These are phyloP conservation scores for Sminthurinus aureus DNA, from an alignment of 2,888 invertebrate genomes.

Conservation along the genomic window DNA sequence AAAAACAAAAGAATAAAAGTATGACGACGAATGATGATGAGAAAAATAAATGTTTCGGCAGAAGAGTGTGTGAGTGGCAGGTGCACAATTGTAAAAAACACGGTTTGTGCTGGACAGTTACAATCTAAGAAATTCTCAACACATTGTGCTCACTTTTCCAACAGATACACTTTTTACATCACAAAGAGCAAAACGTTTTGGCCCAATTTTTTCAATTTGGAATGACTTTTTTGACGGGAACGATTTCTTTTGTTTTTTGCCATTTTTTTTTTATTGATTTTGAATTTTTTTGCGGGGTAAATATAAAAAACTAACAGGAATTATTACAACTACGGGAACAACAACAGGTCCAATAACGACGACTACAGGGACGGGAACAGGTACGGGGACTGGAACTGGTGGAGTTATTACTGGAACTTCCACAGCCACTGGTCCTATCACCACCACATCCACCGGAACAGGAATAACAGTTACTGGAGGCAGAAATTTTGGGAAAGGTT, in stretches of 20 bases:
- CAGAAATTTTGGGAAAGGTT: not conserved
- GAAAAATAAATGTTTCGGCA: too few relatives aligned
- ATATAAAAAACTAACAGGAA: not conserved
- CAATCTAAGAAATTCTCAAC: too few relatives aligned
- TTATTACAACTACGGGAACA: slow-evolving; percentile 2
- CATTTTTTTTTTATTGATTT: not conserved
- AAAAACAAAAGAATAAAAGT: not conserved
- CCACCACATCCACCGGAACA: not conserved
- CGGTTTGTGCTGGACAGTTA: not conserved
- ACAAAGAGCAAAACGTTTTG: not conserved
- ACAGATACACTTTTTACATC: too few relatives aligned
- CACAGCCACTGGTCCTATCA: slow-evolving; percentile 1
- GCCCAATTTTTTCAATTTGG: not conserved
- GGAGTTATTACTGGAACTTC: not conserved
- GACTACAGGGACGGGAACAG: slow-evolving; percentile 12
- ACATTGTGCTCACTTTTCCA: not conserved
- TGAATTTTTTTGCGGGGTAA: not conserved
- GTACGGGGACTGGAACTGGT: not conserved
- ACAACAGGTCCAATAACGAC: not conserved
- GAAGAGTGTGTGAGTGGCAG: too few relatives aligned
- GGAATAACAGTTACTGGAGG: not conserved
- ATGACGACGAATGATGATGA: too few relatives aligned
- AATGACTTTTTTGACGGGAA: not conserved
- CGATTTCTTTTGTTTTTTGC: too few relatives aligned
- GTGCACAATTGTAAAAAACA: too few relatives aligned